Evolutionary conservation across 2,888 invertebrate species (phyloP).

Genomic region (Itoplectis maculator): DNA sequence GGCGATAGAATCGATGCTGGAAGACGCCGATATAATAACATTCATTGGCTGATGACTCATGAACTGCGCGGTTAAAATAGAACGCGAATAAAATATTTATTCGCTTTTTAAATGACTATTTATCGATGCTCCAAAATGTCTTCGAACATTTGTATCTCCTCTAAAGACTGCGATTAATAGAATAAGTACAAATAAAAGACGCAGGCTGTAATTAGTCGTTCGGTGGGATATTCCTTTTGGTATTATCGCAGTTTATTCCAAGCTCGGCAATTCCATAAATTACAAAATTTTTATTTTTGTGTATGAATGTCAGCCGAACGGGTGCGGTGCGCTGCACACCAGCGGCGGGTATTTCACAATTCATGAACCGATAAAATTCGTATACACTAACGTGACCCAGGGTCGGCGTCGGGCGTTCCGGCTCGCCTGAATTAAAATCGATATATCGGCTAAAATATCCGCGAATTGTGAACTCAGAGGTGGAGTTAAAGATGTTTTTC

Average conservation of each 20-base stretch:
- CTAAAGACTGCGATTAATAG: no score
- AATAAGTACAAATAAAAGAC: no score
- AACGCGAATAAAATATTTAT: no score
- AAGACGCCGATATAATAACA: not conserved
- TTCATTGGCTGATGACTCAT: not conserved
- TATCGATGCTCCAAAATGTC: no score
- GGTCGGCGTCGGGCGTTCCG: no score
- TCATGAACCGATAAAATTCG: not conserved
- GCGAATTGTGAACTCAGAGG: not conserved
- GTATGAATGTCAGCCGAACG: not conserved
- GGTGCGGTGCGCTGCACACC: not conserved
- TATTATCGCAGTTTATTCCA: no score
- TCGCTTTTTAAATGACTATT: no score
- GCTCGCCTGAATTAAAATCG: not conserved
- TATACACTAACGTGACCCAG: not conserved
- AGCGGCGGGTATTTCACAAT: not conserved
- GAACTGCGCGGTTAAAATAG: not conserved
- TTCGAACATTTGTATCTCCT: no score
- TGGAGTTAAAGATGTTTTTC: conserved; percentile 13
- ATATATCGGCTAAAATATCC: conserved; percentile 7
- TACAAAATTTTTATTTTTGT: not conserved
- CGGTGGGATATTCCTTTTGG: no score
- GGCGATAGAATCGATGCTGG: not conserved
- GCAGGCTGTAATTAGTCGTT: no score
- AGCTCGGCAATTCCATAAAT: no score